phyloP scores from a whole-genome alignment of 2,888 invertebrate species.

The Drosophila setosimentum region DNA sequence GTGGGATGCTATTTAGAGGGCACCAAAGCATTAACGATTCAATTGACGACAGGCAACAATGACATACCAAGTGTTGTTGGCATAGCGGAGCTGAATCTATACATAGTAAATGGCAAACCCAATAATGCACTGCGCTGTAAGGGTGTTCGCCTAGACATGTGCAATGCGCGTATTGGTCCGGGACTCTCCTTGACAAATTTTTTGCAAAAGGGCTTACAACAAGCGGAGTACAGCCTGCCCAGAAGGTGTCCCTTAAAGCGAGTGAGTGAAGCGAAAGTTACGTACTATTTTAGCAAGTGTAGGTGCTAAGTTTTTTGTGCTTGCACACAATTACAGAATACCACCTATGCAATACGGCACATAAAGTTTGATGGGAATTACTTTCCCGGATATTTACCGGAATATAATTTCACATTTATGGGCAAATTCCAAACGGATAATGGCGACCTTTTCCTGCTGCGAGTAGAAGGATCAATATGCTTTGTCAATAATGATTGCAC shows the following conservation, averaged over 20 bases:
- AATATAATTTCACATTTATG: slow-evolving; percentile 52
- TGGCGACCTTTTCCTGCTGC: slow-evolving; percentile 10
- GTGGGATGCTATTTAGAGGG: slow-evolving; percentile 28
- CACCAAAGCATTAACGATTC: slow-evolving; percentile 4
- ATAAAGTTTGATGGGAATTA: slow-evolving; percentile 31
- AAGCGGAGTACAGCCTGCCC: not conserved
- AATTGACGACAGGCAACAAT: slow-evolving; percentile 1
- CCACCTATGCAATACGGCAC: slow-evolving; percentile 25
- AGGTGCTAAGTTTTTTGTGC: slow-evolving; percentile 1
- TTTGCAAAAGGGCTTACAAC: not conserved
- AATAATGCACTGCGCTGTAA: slow-evolving; percentile 16
- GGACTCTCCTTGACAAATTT: not conserved
- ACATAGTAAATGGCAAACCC: not conserved
- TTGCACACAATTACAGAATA: too few species aligned
- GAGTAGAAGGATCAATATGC: slow-evolving; percentile 31
- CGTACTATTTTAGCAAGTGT: not conserved
- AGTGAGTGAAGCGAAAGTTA: not conserved
- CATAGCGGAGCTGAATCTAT: slow-evolving; percentile 19
- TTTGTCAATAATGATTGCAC: slow-evolving; percentile 20
- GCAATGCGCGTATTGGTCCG: slow-evolving; percentile 4
- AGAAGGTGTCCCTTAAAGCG: not conserved
- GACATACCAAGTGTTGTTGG: slow-evolving; percentile 13
- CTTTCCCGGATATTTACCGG: slow-evolving; percentile 52
- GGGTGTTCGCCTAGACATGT: slow-evolving; percentile 41
- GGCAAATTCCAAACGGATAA: slow-evolving; percentile 34